Evolutionary conservation across 1,140 invertebrate genomes (phyloP), one percentile per base, ranked within the genome.

Genomic region (Wiebesia pumilae): DNA sequence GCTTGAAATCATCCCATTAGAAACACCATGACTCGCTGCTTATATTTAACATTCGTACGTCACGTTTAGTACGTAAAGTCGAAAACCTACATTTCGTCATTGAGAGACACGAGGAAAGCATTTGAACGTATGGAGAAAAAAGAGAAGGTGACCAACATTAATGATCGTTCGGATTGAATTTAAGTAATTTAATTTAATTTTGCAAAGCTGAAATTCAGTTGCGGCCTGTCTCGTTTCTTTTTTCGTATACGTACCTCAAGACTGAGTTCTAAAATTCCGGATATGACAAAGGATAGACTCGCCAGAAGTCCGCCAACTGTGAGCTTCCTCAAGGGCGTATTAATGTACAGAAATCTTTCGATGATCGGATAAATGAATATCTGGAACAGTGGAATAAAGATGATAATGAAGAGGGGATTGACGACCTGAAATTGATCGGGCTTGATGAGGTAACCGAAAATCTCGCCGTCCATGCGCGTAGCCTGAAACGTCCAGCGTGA

Each of bases 401-500:
- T 90, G 0, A 99, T 91, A 75, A 99, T 98, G 9, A 98, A 93
- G 1, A 99, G 90, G 0, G 98, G 97, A 92, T 98, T 98, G 1
- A 98, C 90, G 0, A 97, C 96, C 94, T 98, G 97, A 95, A 99
- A 96, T 92, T 99, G 98, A 93, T 99, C 98, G 0, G 98, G 97
- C 88, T 98, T 96, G 21, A 99, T 94, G 0, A 94, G 94, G 30
- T 95, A 95, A 84, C 94, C 95, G 1, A 95, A 95, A 6, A 98
- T 91, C n/a, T 95, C 91, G 19, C 98, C 98, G 90, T 98, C 94
- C 97, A 99, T 98, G 88, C 96, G 95, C 0, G 96, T 96, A 16
- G 98, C 98, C 95, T 99, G 98, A 86, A 99, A 96, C 0, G 98
- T 98, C 98, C 98, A 99, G 77, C 97, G 95, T 0, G 98, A 99